These are phyloP conservation scores for Argyresthia albistria DNA, from an alignment of 2,888 invertebrate species.

Conservation along the genomic window DNA sequence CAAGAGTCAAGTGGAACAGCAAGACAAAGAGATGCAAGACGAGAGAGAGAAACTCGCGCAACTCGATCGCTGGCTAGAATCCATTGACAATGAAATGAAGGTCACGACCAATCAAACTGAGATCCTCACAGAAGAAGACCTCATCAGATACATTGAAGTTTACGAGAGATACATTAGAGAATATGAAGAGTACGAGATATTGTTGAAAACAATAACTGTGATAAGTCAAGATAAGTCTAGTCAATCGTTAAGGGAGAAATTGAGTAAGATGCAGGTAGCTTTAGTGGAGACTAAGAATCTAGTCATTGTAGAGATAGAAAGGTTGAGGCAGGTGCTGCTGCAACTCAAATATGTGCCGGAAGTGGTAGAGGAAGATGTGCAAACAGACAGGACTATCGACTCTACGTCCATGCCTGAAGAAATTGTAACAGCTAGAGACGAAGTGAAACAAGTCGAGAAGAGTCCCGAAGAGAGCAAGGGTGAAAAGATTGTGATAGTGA, in stretches of 20 bases:
- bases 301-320: constrained; percentile 73
- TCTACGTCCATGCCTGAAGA: constrained; percentile 82
- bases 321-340: constrained; percentile 58
- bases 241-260: constrained; percentile 67
- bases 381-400: constrained; percentile 76
- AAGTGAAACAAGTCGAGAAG: constrained; percentile 10
- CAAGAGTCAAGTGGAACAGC: constrained; percentile 49
- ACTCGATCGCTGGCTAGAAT: constrained; percentile 63
- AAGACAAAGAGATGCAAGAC: constrained; percentile 48
- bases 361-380: constrained; percentile 53
- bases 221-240: constrained; percentile 61
- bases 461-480: constrained; percentile 18
- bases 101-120: constrained; percentile 49
- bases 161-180: constrained; percentile 59
- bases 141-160: constrained; percentile 57
- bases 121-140: constrained; percentile 45
- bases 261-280: constrained; percentile 67
- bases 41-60: constrained; percentile 50
- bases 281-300: constrained; percentile 75
- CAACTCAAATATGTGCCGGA: constrained; percentile 45
- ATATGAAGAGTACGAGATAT: constrained; percentile 58
- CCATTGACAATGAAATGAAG: constrained; percentile 61
- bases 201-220: constrained; percentile 55
- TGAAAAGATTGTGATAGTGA: constrained; percentile 14
- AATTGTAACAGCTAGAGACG: constrained; percentile 57